Base-by-base conservation (phyloP, 2,113 vertebrate species). In the Mystacornis crossleyi region DNA sequence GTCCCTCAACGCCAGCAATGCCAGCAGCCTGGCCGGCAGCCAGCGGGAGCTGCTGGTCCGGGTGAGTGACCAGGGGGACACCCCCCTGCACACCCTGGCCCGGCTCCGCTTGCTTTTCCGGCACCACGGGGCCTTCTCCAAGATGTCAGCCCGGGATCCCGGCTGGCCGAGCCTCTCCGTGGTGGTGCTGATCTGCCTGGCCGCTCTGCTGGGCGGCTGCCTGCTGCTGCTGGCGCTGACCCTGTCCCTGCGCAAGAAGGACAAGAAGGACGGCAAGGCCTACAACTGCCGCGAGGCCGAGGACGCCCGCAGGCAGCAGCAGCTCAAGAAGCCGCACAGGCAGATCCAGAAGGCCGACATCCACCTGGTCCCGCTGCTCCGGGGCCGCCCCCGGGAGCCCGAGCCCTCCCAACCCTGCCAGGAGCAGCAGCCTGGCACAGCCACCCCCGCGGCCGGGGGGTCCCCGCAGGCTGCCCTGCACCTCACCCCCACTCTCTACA, bases 241-340 rank as follows among this genome's bases (percentile, higher is more conserved):
- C 14, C 97, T 99, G 53, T 99, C 99, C 5, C 96, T 99, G 84
- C 99, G 98, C 57, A 98, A 98, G 67, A 98, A 97, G 1, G 98
- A 99, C 70, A 99, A 98, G 96, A 98, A 98, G 53, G 99, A 99
- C 25, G 97, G 98, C 95, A 98, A 93, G 74, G 99, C 99, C 21
- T 99, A 99, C 97, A 99, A 99, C 97, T 99, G 99, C 96, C 97
- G 99, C 55, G 98, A 99, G 94, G 99, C 99, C 0, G 99, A 99
- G 88, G 99, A 98, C 0, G 98, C 98, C 26, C 99, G 98, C 93
- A 98, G 98, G 69, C 98, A 98, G 47, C 99, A 99, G 95, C 99
- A 99, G 90, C 99, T 99, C 33, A 98, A 98, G 69, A 99, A 99
- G 45, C 99, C 99, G 0, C 99, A 98, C 95, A 98, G 99, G 65